phyloP scores from a whole-genome alignment of 2,888 invertebrate genomes.

The Mesopsocus fuscifrons region DNA sequence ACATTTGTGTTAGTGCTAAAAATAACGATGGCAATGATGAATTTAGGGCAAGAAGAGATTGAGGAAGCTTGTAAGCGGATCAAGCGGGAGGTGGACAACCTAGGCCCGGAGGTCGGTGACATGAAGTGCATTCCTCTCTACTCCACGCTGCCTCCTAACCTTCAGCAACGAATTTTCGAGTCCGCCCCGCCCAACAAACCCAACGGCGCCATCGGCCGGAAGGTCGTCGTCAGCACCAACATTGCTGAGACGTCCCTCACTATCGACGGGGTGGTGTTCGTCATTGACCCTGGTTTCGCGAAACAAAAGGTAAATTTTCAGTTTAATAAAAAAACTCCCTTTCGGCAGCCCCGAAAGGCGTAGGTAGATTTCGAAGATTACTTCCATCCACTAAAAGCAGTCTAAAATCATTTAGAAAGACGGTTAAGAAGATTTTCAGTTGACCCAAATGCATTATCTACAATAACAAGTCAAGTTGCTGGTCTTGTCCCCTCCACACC shows the following conservation, averaged over 20 bases:
- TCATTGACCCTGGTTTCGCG: conserved; percentile 98
- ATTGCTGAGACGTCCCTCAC: conserved; percentile 98
- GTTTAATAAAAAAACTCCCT: too few species aligned
- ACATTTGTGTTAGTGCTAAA: too few species aligned
- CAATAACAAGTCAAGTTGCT: too few species aligned
- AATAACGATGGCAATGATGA: too few species aligned
- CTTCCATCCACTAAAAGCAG: too few species aligned
- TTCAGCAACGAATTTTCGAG: conserved; percentile 95
- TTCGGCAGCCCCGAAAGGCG: too few species aligned
- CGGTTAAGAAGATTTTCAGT: too few species aligned
- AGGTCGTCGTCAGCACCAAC: conserved; percentile 95
- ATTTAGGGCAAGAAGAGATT: conserved; percentile 72
- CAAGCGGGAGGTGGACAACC: conserved; percentile 84
- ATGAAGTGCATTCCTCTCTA: conserved; percentile 96
- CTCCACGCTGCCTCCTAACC: conserved; percentile 91
- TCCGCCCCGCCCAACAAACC: conserved; percentile 80
- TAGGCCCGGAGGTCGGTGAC: conserved; percentile 94
- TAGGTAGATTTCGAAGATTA: too few species aligned
- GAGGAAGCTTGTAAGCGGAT: conserved; percentile 98
- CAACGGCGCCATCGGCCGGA: conserved; percentile 77
- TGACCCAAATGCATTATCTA: too few species aligned
- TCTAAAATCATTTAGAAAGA: too few species aligned
- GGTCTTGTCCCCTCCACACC: too few species aligned
- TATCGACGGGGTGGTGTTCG: conserved; percentile 98
- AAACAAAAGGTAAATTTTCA: conserved; percentile 68